Percentiles rank a stretch among this genome's conserved stretches.
Conservation (phyloP, 2,888 invertebrate genomes). For the Nemotelus nigrinus region DNA sequence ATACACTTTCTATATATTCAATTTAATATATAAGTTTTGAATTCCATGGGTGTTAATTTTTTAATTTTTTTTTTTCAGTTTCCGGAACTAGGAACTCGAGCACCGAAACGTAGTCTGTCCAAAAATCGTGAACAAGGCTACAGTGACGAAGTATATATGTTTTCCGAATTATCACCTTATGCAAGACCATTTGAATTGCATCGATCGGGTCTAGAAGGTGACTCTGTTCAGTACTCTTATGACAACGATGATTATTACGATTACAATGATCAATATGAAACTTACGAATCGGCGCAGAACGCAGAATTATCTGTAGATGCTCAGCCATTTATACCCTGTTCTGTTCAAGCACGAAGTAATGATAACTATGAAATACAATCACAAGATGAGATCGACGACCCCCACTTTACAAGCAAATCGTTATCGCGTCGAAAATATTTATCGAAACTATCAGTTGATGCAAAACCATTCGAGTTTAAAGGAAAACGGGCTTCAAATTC, state of each 20-base stretch:
- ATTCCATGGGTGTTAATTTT: too few species aligned
- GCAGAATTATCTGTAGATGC: too few species aligned
- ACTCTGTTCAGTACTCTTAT: neutral
- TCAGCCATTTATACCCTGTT: too few species aligned
- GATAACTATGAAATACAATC: too few species aligned
- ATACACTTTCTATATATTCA: too few species aligned
- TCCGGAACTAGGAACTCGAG: neutral
- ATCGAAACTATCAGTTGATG: constrained; percentile 16
- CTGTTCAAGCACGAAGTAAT: too few species aligned
- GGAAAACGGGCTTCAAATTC: neutral
- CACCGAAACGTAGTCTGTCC: neutral
- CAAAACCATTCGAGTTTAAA: constrained; percentile 12
- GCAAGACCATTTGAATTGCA: constrained; percentile 3
- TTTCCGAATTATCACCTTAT: constrained; percentile 1
- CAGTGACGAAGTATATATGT: neutral
- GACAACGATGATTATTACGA: neutral
- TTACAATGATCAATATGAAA: neutral
- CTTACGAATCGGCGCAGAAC: neutral
- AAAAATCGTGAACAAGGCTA: too few species aligned
- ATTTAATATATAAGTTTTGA: too few species aligned
- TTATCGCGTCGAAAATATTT: constrained; percentile 4
- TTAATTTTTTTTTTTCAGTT: constrained; percentile 13
- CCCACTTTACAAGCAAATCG: neutral
- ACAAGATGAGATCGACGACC: neutral
- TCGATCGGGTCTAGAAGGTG: neutral